These are phyloP conservation scores for Drosophila subquinaria DNA, from an alignment of 2,888 invertebrate genomes.

Conservation along the genomic window DNA sequence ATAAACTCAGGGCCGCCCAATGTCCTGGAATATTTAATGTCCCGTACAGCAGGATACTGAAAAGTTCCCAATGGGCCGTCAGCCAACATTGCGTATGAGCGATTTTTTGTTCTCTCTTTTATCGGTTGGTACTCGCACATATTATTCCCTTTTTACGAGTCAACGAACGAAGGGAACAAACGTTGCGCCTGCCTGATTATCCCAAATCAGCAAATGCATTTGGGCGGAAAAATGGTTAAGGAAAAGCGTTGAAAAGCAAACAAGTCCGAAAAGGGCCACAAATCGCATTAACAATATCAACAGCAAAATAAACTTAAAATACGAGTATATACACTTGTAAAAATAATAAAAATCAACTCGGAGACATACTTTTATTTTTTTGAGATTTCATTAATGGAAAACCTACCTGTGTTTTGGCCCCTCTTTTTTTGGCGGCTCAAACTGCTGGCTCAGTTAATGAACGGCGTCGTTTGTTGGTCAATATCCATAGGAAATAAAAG, in stretches of 20 bases:
- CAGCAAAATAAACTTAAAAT: background rate
- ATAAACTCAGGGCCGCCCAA: slow-evolving; percentile 50
- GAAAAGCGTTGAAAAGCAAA: slow-evolving; percentile 37
- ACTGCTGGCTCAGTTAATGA: slow-evolving; percentile 31
- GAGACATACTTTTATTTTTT: slow-evolving; percentile 36
- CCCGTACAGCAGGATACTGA: slow-evolving; percentile 15
- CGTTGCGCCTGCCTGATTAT: slow-evolving; percentile 43
- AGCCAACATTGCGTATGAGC: slow-evolving; percentile 67
- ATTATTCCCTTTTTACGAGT: slow-evolving; percentile 45
- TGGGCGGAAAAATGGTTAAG: slow-evolving; percentile 50
- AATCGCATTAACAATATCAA: slow-evolving; percentile 37
- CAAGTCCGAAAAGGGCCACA: slow-evolving; percentile 42
- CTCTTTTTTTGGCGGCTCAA: slow-evolving; percentile 6
- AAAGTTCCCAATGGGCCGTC: slow-evolving; percentile 25
- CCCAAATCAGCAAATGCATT: slow-evolving; percentile 60
- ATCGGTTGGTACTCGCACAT: slow-evolving; percentile 10
- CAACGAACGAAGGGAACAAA: background rate
- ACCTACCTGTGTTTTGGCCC: slow-evolving; percentile 58
- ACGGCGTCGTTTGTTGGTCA: slow-evolving; percentile 59
- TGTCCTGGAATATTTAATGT: slow-evolving; percentile 72
- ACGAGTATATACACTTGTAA: background rate
- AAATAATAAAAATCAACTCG: slow-evolving; percentile 10
- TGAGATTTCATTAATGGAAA: slow-evolving; percentile 47
- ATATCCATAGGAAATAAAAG: slow-evolving; percentile 53
- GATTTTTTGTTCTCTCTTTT: slow-evolving; percentile 44